Percentiles rank a stretch among this genome's conserved stretches.
Conservation (phyloP, 2,888 invertebrate genomes). For the Heliconius aoede region DNA sequence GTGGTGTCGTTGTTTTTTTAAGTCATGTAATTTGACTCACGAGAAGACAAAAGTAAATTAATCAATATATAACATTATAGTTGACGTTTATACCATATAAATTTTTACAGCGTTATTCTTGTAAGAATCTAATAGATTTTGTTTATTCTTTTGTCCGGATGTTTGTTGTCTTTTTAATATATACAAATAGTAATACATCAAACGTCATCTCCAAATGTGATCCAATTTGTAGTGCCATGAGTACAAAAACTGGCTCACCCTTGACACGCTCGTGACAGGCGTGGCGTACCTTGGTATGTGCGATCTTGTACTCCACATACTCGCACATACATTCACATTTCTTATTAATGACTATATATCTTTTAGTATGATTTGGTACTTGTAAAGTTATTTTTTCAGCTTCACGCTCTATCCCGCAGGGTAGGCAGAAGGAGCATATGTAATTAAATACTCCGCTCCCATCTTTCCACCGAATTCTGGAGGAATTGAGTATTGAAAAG, state of each 20-base stretch:
- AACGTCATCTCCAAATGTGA: conserved; percentile 5
- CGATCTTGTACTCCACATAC: conserved; percentile 20
- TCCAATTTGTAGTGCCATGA: conserved; percentile 17
- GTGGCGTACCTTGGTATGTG: conserved; percentile 31
- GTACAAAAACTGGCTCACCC: conserved; percentile 26
- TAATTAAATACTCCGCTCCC: no score
- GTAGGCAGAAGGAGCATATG: no score
- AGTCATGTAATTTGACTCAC: conserved; percentile 28
- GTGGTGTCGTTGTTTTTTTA: conserved; percentile 29
- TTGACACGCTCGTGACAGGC: conserved; percentile 37
- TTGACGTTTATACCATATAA: background rate
- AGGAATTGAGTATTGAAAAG: no score
- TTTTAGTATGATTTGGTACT: background rate
- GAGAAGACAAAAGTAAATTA: background rate
- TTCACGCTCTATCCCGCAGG: no score
- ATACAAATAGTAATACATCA: conserved; percentile 1
- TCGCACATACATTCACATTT: conserved; percentile 33
- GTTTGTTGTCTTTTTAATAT: background rate
- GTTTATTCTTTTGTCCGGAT: no score
- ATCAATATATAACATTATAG: background rate
- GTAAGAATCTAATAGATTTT: background rate
- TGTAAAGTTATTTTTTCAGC: background rate
- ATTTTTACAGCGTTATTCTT: background rate
- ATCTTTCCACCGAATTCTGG: no score
- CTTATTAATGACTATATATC: background rate